Conservation (phyloP, 1,140 invertebrate species). For the Grapholita molesta region DNA sequence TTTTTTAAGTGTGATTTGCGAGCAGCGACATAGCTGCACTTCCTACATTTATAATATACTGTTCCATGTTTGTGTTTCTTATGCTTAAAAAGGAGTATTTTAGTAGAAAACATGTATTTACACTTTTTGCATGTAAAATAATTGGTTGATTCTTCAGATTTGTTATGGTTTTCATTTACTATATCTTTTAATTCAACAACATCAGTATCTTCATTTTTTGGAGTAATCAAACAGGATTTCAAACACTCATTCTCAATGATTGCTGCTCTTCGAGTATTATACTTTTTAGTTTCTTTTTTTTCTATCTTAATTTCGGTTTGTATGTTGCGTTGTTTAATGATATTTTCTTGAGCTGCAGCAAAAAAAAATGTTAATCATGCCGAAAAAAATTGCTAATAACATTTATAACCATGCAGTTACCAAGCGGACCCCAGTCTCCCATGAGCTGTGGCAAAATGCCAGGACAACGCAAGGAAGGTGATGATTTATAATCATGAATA, state of each 20-base stretch:
- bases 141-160: neutral
- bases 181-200: neutral
- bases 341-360: neutral
- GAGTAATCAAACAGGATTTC: neutral
- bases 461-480: too few species aligned
- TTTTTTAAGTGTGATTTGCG: slow-evolving; percentile 13
- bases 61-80: neutral
- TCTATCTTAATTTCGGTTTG: neutral
- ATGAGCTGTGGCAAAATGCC: too few species aligned
- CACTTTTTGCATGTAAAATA: neutral
- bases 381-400: too few species aligned
- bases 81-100: neutral
- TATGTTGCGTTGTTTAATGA: neutral
- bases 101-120: neutral
- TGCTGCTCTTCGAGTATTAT: neutral
- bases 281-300: neutral
- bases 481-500: too few species aligned
- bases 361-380: neutral
- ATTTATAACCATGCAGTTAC: too few species aligned
- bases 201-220: neutral
- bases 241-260: neutral
- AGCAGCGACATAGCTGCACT: neutral
- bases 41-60: neutral
- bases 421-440: too few species aligned
- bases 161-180: neutral